phyloP scores from a whole-genome alignment of 2,797 vertebrate genomes.

The Eidolon dupreanum region DNA sequence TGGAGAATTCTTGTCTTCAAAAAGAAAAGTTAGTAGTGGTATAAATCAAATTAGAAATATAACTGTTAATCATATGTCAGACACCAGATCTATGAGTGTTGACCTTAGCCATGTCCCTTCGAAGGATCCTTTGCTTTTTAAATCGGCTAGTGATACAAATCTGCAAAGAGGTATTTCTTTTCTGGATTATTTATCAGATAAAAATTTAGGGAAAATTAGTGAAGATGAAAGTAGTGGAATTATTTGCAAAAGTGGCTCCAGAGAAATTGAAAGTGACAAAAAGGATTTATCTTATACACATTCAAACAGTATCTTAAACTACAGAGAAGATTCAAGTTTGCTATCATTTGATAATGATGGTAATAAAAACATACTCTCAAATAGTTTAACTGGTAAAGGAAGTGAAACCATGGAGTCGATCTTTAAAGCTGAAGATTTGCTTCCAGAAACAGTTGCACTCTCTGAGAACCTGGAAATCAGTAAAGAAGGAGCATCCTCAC shows the following conservation, averaged over 20 bases:
- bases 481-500: slow-evolving; percentile 87
- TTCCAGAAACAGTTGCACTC: slow-evolving; percentile 81
- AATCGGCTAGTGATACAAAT: slow-evolving; percentile 84
- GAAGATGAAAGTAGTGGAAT: slow-evolving; percentile 85
- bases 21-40: slow-evolving; percentile 80
- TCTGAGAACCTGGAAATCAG: slow-evolving; percentile 84
- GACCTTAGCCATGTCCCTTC: slow-evolving; percentile 84
- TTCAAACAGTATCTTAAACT: slow-evolving; percentile 74
- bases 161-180: slow-evolving; percentile 87
- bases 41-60: slow-evolving; percentile 63
- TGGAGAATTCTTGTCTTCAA: slow-evolving; percentile 86
- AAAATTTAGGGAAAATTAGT: slow-evolving; percentile 82
- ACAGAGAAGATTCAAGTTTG: slow-evolving; percentile 80
- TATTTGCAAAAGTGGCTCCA: slow-evolving; percentile 84
- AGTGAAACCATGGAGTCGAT: slow-evolving; percentile 75
- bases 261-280: slow-evolving; percentile 82
- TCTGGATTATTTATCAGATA: slow-evolving; percentile 84
- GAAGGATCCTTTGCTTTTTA: slow-evolving; percentile 91
- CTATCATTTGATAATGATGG: slow-evolving; percentile 82
- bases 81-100: slow-evolving; percentile 81
- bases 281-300: slow-evolving; percentile 76
- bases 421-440: slow-evolving; percentile 84
- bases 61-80: slow-evolving; percentile 76
- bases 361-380: slow-evolving; percentile 80
- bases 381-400: slow-evolving; percentile 78